Evolutionary conservation across 2,797 vertebrate species (phyloP), one percentile per base, ranked within the genome.

Genomic region (Alosa sapidissima): DNA sequence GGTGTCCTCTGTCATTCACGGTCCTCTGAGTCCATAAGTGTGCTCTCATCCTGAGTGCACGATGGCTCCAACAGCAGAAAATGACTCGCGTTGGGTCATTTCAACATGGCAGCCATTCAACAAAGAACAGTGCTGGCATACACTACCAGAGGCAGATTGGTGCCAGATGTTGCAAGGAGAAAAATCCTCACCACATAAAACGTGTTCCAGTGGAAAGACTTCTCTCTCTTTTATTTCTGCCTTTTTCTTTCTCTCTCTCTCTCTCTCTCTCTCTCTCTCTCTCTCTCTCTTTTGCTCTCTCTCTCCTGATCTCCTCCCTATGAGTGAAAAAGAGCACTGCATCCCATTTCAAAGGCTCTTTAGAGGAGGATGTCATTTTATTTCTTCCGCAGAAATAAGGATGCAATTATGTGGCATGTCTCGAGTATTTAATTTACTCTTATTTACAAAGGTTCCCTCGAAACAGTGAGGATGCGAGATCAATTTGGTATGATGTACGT

Each of bases 81-180:
- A 95, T 93, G 95, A 95, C 94, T 95, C 90, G 92, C 94, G 93
- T 96, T 94, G 95, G 95, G 96, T 96, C 96, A 96, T 96, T 95
- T 93, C 93, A 90, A 90, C 94, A 93, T 96, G 97, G 96, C 96
- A 96, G 93, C 55, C 87, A 93, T 96, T 97, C 96, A 97, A 91
- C 95, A 96, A 90, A 95, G 95, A 95, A 94, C 95, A 95, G 96
- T 94, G 92, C 93, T 90, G 92, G 92, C 91, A 88, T 90, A 94
- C 93, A 92, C 90, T 94, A 95, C 94, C 94, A 93, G 95, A 93
- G 89, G 89, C 72, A 94, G 94, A 94, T 97, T 96, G 95, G 95
- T 97, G 97, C 97, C 97, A 97, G 97, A 97, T 96, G 96, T 96
- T 92, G 93, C 85, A 89, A 84, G 86, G 88, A 92, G 94, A 91